Evolutionary conservation across 2,113 vertebrate species (phyloP).

Genomic region (Entelurus aequoreus): DNA sequence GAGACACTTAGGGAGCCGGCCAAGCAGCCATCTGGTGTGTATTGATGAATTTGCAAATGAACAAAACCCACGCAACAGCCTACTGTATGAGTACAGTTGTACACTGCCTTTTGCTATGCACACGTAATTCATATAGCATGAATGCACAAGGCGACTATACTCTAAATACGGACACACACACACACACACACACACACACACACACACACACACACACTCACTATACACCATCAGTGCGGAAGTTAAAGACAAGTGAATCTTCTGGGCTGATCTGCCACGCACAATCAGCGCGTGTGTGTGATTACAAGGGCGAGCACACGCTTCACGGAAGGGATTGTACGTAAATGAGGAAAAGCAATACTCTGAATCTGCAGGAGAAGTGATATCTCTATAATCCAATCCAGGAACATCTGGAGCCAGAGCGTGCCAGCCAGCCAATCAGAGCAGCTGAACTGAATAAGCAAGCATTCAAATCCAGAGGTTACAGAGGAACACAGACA

Average conservation of each 20-base stretch:
- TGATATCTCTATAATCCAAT: conserved; percentile 62
- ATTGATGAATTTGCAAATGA: conserved; percentile 61
- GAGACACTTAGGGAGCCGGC: conserved; percentile 73
- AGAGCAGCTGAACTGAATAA: conserved; percentile 43
- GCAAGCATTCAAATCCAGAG: conserved; percentile 26
- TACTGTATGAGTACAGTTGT: conserved; percentile 13
- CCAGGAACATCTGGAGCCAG: conserved; percentile 58
- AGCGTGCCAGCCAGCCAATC: conserved; percentile 55
- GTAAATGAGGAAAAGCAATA: conserved; percentile 39
- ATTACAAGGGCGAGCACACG: conserved; percentile 14
- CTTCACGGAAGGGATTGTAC: conserved; percentile 14
- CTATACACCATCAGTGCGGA: not conserved
- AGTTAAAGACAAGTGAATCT: too few species aligned
- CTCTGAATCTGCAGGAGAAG: conserved; percentile 37
- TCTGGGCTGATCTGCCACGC: not conserved
- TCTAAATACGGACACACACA: not conserved
- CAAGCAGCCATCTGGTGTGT: conserved; percentile 69
- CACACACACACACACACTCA: not conserved
- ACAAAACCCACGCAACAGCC: conserved; percentile 29
- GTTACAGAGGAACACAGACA: conserved; percentile 10
- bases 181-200: not conserved
- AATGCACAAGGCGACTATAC: too few species aligned
- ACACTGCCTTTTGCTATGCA: not conserved
- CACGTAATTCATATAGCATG: not conserved
- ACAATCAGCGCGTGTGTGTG: conserved; percentile 6